phyloP scores from a whole-genome alignment of 2,888 invertebrate species.

The Temnothorax rugatulus region DNA sequence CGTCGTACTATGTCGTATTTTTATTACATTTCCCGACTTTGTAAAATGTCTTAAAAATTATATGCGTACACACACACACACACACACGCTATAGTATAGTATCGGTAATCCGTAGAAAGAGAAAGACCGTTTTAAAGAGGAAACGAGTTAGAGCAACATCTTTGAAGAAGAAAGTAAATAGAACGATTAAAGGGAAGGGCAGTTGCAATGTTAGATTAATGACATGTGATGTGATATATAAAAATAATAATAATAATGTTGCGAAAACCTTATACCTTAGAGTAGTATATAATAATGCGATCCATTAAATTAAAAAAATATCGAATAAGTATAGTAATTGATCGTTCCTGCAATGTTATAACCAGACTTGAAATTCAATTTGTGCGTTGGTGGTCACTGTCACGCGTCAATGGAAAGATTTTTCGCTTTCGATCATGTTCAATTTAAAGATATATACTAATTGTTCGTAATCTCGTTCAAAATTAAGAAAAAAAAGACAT shows the following conservation, averaged over 20 bases:
- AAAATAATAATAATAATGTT: slow-evolving; percentile 59
- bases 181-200: slow-evolving; percentile 16
- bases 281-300: slow-evolving; percentile 58
- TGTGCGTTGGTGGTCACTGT: background rate
- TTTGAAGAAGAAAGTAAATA: slow-evolving; percentile 37
- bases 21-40: slow-evolving; percentile 32
- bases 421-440: background rate
- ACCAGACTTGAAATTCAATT: slow-evolving; percentile 49
- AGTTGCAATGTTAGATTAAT: slow-evolving; percentile 69
- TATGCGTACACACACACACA: slow-evolving; percentile 7
- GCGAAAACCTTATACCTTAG: slow-evolving; percentile 70
- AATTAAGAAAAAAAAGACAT: background rate
- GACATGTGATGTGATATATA: slow-evolving; percentile 77
- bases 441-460: background rate
- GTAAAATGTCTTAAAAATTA: slow-evolving; percentile 11
- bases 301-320: slow-evolving; percentile 59
- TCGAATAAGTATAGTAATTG: slow-evolving; percentile 76
- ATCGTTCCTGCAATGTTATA: slow-evolving; percentile 82
- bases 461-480: background rate
- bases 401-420: background rate
- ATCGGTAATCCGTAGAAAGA: background rate
- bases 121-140: slow-evolving; percentile 22
- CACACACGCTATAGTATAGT: slow-evolving; percentile 23
- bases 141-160: slow-evolving; percentile 17
- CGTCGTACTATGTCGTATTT: slow-evolving; percentile 18